phyloP scores from a whole-genome alignment of 1,140 invertebrate species.

The Diprion similis region DNA sequence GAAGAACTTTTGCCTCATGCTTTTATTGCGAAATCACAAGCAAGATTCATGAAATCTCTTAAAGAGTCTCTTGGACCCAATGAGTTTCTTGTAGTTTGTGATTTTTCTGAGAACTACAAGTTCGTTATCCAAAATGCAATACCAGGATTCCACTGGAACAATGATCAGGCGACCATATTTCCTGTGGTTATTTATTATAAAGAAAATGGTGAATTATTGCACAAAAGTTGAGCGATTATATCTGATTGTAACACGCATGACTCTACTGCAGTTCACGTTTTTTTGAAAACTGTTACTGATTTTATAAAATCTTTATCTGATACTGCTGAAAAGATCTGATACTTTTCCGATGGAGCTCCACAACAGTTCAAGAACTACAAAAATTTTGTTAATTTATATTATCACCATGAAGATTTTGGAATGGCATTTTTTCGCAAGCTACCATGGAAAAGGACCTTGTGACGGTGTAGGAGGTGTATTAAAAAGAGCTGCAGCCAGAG shows the following conservation, averaged over 20 bases:
- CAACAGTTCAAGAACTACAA: conserved; percentile 6
- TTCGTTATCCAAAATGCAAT: too few relatives aligned
- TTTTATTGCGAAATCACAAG: conserved; percentile 36
- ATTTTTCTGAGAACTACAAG: conserved; percentile 25
- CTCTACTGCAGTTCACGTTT: conserved; percentile 23
- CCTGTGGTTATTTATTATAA: conserved; percentile 29
- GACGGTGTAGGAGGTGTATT: conserved; percentile 26
- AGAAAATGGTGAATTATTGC: conserved; percentile 12
- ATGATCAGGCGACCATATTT: conserved; percentile 30
- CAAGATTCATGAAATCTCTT: conserved; percentile 23
- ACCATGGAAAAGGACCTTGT: conserved; percentile 36
- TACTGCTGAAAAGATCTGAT: conserved; percentile 22
- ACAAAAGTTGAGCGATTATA: conserved; percentile 24
- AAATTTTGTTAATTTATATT: conserved; percentile 31
- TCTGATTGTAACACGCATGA: conserved; percentile 28
- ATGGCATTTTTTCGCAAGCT: conserved; percentile 43
- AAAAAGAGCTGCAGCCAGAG: conserved; percentile 21
- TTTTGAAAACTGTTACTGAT: conserved; percentile 15
- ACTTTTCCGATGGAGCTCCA: conserved; percentile 8
- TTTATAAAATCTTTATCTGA: conserved; percentile 19
- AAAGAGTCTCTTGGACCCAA: conserved; percentile 14
- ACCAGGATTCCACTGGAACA: conserved; percentile 25
- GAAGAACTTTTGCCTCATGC: conserved; percentile 20
- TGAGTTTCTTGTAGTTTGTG: conserved; percentile 20
- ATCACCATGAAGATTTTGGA: conserved; percentile 18